Base-by-base conservation (phyloP, 35 echinoderm and acorn worm genomes). In the Apostichopus parvimensis region DNA sequence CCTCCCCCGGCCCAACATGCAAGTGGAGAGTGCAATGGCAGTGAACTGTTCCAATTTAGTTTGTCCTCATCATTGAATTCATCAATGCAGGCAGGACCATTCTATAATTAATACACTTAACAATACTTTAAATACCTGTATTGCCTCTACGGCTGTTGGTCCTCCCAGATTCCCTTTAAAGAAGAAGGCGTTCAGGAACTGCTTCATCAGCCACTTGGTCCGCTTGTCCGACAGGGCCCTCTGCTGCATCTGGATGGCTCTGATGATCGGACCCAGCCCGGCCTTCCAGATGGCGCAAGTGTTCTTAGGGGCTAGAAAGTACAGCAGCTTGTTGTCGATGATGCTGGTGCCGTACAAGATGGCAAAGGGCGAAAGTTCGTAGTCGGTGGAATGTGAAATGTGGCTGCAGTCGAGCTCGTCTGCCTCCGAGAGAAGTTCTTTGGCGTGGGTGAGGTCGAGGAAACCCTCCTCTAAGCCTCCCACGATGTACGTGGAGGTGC, bases 171-270 rank as follows among this genome's bases (percentile, higher is more conserved):
- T 92, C 57, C 90, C 93, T 21, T 92, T 89, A 59, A 92, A 91
- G 88, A 92, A 97, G 86, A 92, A 94, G 8, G 88, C 91, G 86
- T 97, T 97, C 53, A 98, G 79, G 62, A 95, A 98, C 22, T 98
- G 92, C 45, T 88, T 93, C 92, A 95, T 88, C 55, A 98, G 84
- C 94, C 94, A 95, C 75, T 82, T 78, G 23, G 94, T 82, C 78
- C 96, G 87, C 58, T 93, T 92, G 75, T 98, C 96, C 10, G 89
- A 78, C 5, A 83, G 60, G 80, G 21, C 83, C 79, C 79, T 53
- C 83, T 95, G 94, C 21, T 94, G 86, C 45, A 80, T 84, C 65
- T 92, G 87, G 6, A 91, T 73, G 11, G 94, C 96, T 45, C 88
- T 64, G 28, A 98, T 92, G 77, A 95, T 62, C 8, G 90, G 82